Percentiles rank a stretch among this genome's conserved stretches.
Conservation (phyloP, 2,797 vertebrate species). For the Anas bahamensis region DNA sequence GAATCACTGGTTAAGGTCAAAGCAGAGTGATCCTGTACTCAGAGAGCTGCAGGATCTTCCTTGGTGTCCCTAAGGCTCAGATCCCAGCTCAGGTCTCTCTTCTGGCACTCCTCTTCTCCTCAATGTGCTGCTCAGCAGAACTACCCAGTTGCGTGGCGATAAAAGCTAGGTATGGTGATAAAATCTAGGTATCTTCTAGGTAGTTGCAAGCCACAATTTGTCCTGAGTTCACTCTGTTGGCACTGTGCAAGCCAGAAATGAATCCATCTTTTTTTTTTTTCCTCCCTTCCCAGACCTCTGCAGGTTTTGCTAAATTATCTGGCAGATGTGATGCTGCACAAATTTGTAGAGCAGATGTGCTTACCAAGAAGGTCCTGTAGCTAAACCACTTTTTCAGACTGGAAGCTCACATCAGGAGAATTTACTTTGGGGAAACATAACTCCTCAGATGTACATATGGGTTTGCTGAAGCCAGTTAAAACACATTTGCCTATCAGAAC, state of each 20-base stretch:
- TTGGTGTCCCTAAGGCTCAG: not conserved
- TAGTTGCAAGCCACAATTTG: not conserved
- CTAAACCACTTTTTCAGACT: not conserved
- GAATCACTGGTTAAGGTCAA: not conserved
- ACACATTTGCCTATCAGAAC: not conserved
- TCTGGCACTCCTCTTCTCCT: not conserved
- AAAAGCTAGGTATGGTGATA: not conserved
- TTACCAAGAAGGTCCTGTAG: constrained; percentile 21
- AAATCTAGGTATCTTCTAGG: not conserved
- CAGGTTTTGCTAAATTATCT: not conserved
- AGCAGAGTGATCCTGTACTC: not conserved
- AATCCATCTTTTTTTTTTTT: not conserved
- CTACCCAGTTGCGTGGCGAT: not conserved
- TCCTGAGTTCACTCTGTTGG: not conserved
- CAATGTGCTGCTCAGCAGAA: not conserved
- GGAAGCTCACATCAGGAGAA: not conserved
- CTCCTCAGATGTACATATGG: not conserved
- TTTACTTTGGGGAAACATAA: not conserved
- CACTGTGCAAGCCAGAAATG: not conserved
- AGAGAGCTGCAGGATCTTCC: not conserved
- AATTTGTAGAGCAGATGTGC: not conserved
- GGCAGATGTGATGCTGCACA: constrained; percentile 1
- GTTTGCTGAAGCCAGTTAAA: constrained; percentile 17
- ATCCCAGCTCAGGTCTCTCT: not conserved
- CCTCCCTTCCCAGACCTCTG: not conserved